phyloP scores from a whole-genome alignment of 2,888 invertebrate species.

The Arrhopalites spinosus region DNA sequence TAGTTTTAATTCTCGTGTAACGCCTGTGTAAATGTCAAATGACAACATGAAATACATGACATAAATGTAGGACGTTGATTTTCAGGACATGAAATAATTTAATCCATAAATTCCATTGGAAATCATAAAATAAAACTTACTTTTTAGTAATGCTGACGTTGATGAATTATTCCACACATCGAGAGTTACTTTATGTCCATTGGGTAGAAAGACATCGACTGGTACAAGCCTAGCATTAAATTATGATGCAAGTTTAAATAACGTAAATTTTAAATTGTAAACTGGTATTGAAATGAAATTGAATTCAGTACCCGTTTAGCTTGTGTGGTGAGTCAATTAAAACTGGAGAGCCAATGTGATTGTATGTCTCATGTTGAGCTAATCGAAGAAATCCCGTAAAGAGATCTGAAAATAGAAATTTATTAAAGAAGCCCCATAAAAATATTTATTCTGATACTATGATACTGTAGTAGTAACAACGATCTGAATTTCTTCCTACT shows the following conservation, averaged over 20 bases:
- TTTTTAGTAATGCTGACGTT: conserved; percentile 78
- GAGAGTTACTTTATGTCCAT: conserved; percentile 81
- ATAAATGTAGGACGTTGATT: too few species aligned
- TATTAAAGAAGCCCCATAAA: too few species aligned
- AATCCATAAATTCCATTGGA: not conserved
- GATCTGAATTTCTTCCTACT: too few species aligned
- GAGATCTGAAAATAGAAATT: too few species aligned
- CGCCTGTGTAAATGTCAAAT: conserved; percentile 65
- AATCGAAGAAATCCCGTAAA: conserved; percentile 85
- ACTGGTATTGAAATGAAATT: too few species aligned
- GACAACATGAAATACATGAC: not conserved
- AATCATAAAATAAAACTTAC: conserved; percentile 60
- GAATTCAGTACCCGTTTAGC: conserved; percentile 59
- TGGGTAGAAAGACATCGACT: conserved; percentile 85
- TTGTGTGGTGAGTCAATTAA: too few species aligned
- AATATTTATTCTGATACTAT: too few species aligned
- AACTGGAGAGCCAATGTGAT: too few species aligned
- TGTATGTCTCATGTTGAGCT: conserved; percentile 94
- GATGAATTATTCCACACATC: conserved; percentile 80
- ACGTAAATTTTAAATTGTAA: too few species aligned
- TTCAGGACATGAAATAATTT: not conserved
- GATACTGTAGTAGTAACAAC: too few species aligned
- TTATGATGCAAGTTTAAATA: too few species aligned
- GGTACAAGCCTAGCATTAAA: too few species aligned
- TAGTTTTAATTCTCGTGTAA: conserved; percentile 79